A percentile compares a stretch with the other conserved stretches of the same genome.
phyloP scores from a whole-genome alignment of 2,113 vertebrate species.

The Copsychus sechellarum region DNA sequence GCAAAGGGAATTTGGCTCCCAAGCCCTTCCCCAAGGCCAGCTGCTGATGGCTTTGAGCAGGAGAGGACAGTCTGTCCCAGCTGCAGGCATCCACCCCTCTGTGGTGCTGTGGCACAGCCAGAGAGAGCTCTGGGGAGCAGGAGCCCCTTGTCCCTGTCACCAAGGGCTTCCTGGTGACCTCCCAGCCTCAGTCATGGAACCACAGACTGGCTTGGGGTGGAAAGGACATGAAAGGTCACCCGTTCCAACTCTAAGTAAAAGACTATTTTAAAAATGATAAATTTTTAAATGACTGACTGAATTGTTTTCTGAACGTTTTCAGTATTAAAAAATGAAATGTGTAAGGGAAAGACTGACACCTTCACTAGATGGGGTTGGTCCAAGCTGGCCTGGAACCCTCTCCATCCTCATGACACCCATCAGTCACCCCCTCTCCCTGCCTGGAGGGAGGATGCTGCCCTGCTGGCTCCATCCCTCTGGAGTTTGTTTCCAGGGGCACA shows the following conservation, averaged over 20 bases:
- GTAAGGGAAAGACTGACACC: no score
- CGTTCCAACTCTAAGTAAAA: accelerated
- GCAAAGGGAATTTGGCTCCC: not conserved
- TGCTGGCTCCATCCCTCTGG: not conserved
- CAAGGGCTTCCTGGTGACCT: not conserved
- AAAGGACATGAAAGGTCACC: not conserved
- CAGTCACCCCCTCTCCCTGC: not conserved
- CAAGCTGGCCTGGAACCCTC: not conserved
- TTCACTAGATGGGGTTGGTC: not conserved
- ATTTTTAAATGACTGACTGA: no score
- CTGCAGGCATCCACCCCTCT: not conserved
- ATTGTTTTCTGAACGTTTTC: no score
- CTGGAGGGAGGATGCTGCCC: not conserved
- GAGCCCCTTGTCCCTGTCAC: not conserved
- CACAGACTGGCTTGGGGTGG: not conserved
- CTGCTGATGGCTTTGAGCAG: not conserved
- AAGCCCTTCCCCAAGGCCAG: not conserved
- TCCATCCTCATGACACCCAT: not conserved
- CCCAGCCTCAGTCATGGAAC: not conserved
- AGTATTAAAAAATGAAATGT: no score
- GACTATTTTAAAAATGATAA: no score
- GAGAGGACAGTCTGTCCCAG: not conserved
- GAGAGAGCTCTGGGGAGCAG: not conserved
- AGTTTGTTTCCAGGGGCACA: not conserved
- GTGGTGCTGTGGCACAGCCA: not conserved